These are phyloP conservation scores for Leptoclinus maculatus DNA, from an alignment of 2,797 vertebrate species.

Conservation along the genomic window DNA sequence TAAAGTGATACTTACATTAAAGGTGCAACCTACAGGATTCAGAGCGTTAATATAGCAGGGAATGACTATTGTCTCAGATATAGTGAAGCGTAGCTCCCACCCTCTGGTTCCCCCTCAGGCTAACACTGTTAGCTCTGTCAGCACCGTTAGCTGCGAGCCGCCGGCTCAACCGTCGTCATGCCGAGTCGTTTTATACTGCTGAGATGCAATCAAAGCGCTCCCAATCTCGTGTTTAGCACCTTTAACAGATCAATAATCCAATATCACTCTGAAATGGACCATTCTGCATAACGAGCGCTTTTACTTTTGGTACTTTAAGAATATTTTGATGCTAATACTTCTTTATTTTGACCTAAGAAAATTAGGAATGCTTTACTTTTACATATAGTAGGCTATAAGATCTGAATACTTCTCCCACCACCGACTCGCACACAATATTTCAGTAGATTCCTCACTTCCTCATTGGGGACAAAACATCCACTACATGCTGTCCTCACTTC, in stretches of 20 bases:
- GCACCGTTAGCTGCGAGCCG: no score
- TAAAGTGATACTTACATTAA: background rate
- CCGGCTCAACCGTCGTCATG: no score
- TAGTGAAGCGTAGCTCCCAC: background rate
- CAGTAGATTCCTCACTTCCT: background rate
- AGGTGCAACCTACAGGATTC: no score
- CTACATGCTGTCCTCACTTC: slow-evolving; percentile 12
- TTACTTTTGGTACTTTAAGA: background rate
- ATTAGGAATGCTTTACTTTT: background rate
- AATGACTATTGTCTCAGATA: background rate
- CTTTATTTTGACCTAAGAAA: background rate
- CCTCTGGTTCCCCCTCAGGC: no score
- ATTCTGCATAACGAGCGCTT: background rate
- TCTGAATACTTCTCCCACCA: background rate
- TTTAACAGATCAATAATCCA: no score
- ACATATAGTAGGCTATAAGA: background rate
- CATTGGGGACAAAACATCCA: slow-evolving; percentile 7
- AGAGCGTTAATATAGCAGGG: background rate
- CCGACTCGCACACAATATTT: background rate
- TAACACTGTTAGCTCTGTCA: no score
- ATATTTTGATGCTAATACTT: background rate
- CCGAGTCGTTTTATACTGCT: no score
- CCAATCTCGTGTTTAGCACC: no score
- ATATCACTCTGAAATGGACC: background rate
- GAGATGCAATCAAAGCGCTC: no score